phyloP scores from a whole-genome alignment of 1,140 invertebrate genomes.

The Drosophila albomicans region DNA sequence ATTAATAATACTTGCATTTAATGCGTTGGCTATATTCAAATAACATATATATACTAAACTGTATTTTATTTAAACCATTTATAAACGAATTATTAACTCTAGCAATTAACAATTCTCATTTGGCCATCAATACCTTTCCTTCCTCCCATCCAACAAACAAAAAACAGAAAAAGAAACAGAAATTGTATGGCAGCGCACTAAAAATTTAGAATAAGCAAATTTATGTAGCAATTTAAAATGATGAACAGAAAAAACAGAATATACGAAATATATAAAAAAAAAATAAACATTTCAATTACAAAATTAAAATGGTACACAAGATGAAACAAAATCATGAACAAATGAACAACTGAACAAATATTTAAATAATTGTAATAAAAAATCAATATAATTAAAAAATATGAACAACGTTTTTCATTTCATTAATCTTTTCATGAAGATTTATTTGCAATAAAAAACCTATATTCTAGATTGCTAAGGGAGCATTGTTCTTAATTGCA shows the following conservation, averaged over 20 bases:
- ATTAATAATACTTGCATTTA: slow-evolving; percentile 75
- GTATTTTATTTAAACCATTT: slow-evolving; percentile 75
- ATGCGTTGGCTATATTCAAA: slow-evolving; percentile 68
- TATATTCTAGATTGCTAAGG: not conserved
- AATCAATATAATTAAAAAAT: slow-evolving; percentile 58
- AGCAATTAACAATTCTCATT: slow-evolving; percentile 54
- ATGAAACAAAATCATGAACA: slow-evolving; percentile 45
- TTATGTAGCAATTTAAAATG: slow-evolving; percentile 75
- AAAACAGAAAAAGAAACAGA: slow-evolving; percentile 25
- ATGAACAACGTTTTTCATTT: slow-evolving; percentile 31
- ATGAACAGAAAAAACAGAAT: slow-evolving; percentile 31
- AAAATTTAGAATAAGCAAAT: slow-evolving; percentile 71
- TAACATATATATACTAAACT: slow-evolving; percentile 67
- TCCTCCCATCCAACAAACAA: not conserved
- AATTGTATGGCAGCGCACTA: slow-evolving; percentile 65
- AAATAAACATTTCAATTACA: slow-evolving; percentile 69
- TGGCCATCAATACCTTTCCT: slow-evolving; percentile 40
- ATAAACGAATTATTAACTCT: slow-evolving; percentile 54
- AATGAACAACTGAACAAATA: slow-evolving; percentile 69
- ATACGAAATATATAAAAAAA: slow-evolving; percentile 25
- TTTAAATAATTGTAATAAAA: slow-evolving; percentile 84
- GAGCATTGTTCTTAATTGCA: slow-evolving; percentile 38
- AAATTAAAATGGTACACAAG: slow-evolving; percentile 77
- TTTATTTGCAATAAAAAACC: slow-evolving; percentile 4
- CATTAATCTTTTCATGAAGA: not conserved